These are phyloP conservation scores for Proisotoma minuta DNA, from an alignment of 2,888 invertebrate genomes.

Conservation along the genomic window DNA sequence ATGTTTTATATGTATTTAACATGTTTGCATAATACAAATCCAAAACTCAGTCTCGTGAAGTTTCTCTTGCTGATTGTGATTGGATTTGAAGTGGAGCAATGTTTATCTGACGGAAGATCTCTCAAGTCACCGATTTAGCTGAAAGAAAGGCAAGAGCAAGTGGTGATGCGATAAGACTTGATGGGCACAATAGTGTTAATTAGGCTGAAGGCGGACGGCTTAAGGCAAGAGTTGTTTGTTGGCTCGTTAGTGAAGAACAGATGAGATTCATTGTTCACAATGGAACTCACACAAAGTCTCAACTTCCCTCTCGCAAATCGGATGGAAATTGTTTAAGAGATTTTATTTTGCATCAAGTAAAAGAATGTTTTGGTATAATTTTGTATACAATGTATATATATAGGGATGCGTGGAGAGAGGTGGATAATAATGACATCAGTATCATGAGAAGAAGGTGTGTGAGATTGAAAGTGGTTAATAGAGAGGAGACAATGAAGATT, in stretches of 20 bases:
- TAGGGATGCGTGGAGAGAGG: not conserved
- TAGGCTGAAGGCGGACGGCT: constrained; percentile 41
- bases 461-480: constrained; percentile 25
- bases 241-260: constrained; percentile 15
- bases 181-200: constrained; percentile 45
- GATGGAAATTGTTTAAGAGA: not conserved
- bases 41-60: no score
- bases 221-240: constrained; percentile 8
- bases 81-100: no score
- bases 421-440: not conserved
- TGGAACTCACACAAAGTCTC: constrained; percentile 9
- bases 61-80: no score
- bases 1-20: no score
- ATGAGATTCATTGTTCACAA: constrained; percentile 7
- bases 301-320: not conserved
- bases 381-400: not conserved
- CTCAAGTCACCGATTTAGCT: no score
- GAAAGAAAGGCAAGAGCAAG: no score
- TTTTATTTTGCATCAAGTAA: not conserved
- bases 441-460: not conserved
- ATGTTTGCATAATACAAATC: no score
- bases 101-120: no score
- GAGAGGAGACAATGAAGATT: constrained; percentile 19
- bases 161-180: constrained; percentile 41
- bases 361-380: not conserved